Evolutionary conservation across 2,113 vertebrate species (phyloP).

Genomic region (Microcebus murinus): DNA sequence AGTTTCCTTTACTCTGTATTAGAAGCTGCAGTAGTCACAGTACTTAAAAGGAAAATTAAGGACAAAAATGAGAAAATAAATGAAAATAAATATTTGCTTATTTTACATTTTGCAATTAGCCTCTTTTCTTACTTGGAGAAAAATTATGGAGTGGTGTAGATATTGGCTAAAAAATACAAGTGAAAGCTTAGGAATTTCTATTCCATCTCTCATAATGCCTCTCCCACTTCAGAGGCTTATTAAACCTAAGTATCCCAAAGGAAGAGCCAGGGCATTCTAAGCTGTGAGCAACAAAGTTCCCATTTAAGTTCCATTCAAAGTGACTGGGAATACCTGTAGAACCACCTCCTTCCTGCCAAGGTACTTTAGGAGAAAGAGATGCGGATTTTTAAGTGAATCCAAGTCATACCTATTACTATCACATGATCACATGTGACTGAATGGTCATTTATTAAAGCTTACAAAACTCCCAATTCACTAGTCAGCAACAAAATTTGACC

Average conservation of each 20-base stretch:
- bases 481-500: slow-evolving; percentile 8
- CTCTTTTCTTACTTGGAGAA: not conserved
- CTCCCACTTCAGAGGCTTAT: not conserved
- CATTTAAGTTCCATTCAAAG: not conserved
- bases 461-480: not conserved
- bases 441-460: not conserved
- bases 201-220: not conserved
- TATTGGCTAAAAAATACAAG: not conserved
- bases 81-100: not conserved
- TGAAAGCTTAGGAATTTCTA: not conserved
- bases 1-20: not conserved
- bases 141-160: not conserved
- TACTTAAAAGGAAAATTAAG: not conserved
- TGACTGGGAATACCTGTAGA: not conserved
- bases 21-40: not conserved
- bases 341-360: not conserved
- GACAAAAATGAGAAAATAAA: not conserved
- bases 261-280: not conserved
- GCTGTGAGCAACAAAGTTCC: not conserved
- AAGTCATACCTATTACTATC: not conserved
- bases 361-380: not conserved
- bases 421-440: not conserved
- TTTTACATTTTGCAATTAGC: not conserved
- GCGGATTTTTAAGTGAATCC: not conserved
- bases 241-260: not conserved